Base-by-base conservation (phyloP, 2,113 vertebrate species). In the Austrofundulus limnaeus region DNA sequence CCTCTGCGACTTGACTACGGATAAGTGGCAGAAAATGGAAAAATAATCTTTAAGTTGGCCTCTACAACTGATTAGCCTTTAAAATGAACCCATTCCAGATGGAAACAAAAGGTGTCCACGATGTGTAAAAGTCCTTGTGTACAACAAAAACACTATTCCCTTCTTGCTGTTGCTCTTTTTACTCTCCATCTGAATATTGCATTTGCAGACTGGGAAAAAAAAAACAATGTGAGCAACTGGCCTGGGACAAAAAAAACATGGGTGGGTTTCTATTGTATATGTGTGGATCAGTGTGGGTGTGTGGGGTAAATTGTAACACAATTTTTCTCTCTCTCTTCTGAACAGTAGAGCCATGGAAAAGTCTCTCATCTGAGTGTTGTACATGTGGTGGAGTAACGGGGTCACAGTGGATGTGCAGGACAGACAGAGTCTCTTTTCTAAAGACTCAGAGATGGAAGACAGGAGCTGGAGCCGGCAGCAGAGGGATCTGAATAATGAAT, bases 401-500 rank as follows among this genome's bases (percentile, higher is more conserved):
- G 82, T 86, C 83, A 84, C 74, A 66, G 80, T 85, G 37, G 67
- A 88, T 83, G 73, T 71, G 63, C 53, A 66, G 81, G 81, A 87
- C 76, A 66, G 78, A 62, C 75, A 55, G 54, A 25, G 48, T 63
- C 64, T 83, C 73, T 73, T 80, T 87, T 89, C 85, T 65, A 71
- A 71, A 63, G 74, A 75, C 76, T 42, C 66, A 66, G 71, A 83
- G 71, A 86, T 76, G 81, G 75, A 77, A 85, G 68, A 78, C 8
- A 34, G 75, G 46, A 81, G 80, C 73, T 75, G 82, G 67, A 66
- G 41, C 50, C 60, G 72, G 69, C 68, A 42, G 63, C 66, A 69
- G 59, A 81, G 66, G 70, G 70, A 65, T 75, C 78, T 77, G 66
- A 85, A 85, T 92, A 92, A 92, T 92, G 86, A 85, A 89, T 89